Conservation (phyloP, 2,797 vertebrate genomes). For the Catharus ustulatus region DNA sequence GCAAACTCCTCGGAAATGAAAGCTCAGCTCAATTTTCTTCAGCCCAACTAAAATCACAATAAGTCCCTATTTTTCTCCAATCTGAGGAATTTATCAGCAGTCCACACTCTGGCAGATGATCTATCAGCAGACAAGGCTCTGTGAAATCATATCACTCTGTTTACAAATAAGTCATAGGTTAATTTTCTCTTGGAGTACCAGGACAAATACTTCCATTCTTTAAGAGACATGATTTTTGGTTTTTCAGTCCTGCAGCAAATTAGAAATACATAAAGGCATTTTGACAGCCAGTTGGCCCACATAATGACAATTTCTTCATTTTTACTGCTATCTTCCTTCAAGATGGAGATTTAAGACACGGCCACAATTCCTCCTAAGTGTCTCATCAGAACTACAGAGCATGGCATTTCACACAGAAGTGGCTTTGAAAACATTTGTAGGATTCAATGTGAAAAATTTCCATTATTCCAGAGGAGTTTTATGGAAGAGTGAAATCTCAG, state of each 20-base stretch:
- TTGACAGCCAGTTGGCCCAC: neutral
- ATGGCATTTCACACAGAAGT: neutral
- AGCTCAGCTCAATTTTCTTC: neutral
- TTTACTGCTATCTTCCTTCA: neutral
- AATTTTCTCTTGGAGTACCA: neutral
- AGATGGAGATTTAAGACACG: neutral
- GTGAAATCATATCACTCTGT: neutral
- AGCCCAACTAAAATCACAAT: neutral
- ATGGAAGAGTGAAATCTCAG: neutral
- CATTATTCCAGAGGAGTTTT: constrained; percentile 8
- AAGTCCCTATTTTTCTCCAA: neutral
- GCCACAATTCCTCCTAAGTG: neutral
- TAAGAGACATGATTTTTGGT: neutral
- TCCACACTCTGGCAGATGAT: neutral
- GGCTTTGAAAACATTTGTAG: neutral
- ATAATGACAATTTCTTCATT: neutral
- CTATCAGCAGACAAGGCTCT: neutral
- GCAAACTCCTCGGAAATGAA: neutral
- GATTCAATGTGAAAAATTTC: constrained; percentile 5
- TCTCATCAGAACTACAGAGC: neutral
- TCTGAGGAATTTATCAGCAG: neutral
- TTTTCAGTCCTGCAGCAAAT: neutral
- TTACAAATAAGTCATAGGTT: neutral
- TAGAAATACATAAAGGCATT: neutral
- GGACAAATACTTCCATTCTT: neutral